Base-by-base conservation (phyloP, 2,797 vertebrate genomes). In the Platyrinchus mystaceus region DNA sequence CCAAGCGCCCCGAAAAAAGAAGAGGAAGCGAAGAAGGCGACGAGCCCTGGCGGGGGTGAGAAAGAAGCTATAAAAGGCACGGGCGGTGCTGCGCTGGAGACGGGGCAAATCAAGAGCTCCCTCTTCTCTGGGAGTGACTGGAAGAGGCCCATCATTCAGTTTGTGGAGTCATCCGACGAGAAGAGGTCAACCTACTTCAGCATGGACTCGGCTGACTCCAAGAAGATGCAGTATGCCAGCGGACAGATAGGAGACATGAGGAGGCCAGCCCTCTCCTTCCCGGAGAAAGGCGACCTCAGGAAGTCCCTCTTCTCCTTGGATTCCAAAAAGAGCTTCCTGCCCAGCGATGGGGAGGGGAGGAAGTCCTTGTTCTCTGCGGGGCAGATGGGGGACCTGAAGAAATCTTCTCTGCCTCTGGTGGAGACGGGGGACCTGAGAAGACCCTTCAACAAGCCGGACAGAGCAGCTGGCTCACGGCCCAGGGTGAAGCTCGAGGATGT, bases 401-500 rank as follows among this genome's bases (percentile, higher is more conserved):
- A 97, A 73, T 63, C 96, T 8, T 60, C 97, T 1, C 92, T 95
- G 32, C 92, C 97, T 20, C 71, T 97, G 36, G 76, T 95, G 67
- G 98, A 98, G 86, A 96, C 97, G 0, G 97, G 96, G 1, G 98
- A 98, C 10, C 63, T 67, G 62, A 95, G 97, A 41, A 94, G 96
- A 63, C 71, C 94, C 89, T 97, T 92, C 93, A 96, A 96, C 34
- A 96, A 97, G 60, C 37, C 81, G 1, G 96, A 96, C 62, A 30
- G 94, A 2, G 67, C 92, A 15, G 27, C 68, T 4, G 82, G 89
- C 30, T 94, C 93, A 15, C 90, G 97, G 53, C 64, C 97, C 84
- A 97, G 96, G 60, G 63, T 96, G 2, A 93, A 89, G 84, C 97
- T 98, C 0, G 98, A 99, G 95, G 99, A 99, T 34, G 98, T 99